Base-by-base conservation (phyloP, 2,888 invertebrate genomes). In the Drosophila cognata region DNA sequence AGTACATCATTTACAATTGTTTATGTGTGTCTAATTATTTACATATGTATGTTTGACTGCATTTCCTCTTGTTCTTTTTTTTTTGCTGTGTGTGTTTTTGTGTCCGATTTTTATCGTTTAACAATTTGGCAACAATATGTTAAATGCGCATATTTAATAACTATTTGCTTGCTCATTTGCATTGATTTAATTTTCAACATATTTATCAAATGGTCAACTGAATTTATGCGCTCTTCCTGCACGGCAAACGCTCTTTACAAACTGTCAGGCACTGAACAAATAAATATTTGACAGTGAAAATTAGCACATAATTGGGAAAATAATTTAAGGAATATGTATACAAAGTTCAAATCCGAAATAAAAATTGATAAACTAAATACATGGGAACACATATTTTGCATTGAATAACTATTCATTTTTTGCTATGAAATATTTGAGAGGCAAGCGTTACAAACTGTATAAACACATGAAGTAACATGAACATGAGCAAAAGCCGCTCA, bases 1-100 rank as follows among this genome's bases (percentile, higher is more conserved):
- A 89, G 79, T 89, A 83, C 66, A 74, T 88, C 71, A 87, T 84
- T 89, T 84, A 89, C 84, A 84, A 73, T 85, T 74, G 53, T 69
- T 43, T 56, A 58, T 76, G 67, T 72, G 63, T 63, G 29, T 69
- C 50, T 74, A 66, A 52, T 55, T 84, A 86, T 84, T 88, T 85
- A 88, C 88, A 84, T 76, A 65, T 76, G 74, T 77, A n/a, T 51
- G 52, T 43, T 36, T 63, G 56, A 35, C 48, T 60, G 52, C 51
- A 52, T 68, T 50, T 60, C 33, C 43, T 31, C 36, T 25, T 52
- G n/a, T n/a, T n/a, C n/a, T 53, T 58, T 53, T n/a, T 21, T 43
- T 36, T 43, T 46, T 48, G 25, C 21, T 18, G 29, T 43, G 28
- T 58, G 48, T 51, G 5, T 58, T 25, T 51, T 33, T 36, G 11